These are phyloP conservation scores for Brachylomia viminalis DNA, from an alignment of 2,888 invertebrate species.

Conservation along the genomic window DNA sequence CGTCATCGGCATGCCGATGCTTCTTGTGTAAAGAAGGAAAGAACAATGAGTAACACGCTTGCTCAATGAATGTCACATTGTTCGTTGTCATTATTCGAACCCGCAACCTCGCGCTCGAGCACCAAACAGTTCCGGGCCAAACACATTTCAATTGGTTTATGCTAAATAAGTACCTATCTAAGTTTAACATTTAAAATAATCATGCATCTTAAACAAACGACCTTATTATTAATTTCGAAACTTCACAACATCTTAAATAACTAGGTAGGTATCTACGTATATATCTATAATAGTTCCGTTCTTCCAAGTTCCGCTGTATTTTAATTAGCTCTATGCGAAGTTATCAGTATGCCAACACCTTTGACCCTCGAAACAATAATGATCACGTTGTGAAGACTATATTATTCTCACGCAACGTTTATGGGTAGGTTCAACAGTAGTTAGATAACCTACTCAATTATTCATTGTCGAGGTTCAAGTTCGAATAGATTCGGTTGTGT, in stretches of 20 bases:
- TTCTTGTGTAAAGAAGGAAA: neutral
- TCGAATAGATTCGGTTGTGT: conserved; percentile 28
- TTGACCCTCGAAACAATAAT: conserved; percentile 84
- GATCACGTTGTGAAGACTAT: conserved; percentile 75
- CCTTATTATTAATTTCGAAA: neutral
- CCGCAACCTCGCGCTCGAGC: conserved; percentile 3
- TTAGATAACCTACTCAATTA: conserved; percentile 56
- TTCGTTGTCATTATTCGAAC: conserved; percentile 20
- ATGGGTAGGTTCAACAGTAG: conserved; percentile 68
- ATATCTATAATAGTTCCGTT: conserved; percentile 43
- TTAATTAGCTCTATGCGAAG: conserved; percentile 58
- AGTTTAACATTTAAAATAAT: too few species aligned
- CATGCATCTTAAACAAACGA: neutral
- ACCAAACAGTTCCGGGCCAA: conserved; percentile 1
- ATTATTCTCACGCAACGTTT: conserved; percentile 80
- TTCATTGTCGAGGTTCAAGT: conserved; percentile 78
- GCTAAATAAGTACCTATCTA: too few species aligned
- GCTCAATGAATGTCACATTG: conserved; percentile 27
- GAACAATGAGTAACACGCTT: neutral
- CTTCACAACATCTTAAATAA: neutral
- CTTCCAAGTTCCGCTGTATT: conserved; percentile 39
- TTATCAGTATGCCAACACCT: conserved; percentile 54
- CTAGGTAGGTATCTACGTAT: neutral
- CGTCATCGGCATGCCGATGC: too few species aligned
- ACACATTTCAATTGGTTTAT: neutral